A percentile compares a stretch with the other conserved stretches of the same genome.
Conservation (phyloP, 2,888 invertebrate species). For the Arenicola marina region DNA sequence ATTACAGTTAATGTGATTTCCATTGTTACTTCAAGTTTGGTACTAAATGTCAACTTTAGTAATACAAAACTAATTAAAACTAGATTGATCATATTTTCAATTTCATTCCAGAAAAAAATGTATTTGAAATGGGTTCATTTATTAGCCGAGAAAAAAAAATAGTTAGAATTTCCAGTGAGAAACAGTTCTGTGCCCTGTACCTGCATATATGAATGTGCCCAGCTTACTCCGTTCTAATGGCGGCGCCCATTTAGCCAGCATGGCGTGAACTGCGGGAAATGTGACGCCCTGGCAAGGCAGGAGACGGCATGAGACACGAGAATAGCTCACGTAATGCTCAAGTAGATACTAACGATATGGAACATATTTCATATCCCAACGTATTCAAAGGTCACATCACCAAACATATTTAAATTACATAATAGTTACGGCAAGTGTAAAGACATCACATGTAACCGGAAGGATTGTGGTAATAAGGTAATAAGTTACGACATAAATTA, state of each 20-base stretch:
- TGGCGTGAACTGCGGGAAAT: slow-evolving; percentile 57
- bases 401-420: too few relatives aligned
- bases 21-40: too few relatives aligned
- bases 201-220: slow-evolving; percentile 42
- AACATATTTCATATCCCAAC: background rate
- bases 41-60: too few relatives aligned
- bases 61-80: too few relatives aligned
- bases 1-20: too few relatives aligned
- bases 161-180: background rate
- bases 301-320: background rate
- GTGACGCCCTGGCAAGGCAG: slow-evolving; percentile 55
- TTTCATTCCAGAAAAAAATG: too few relatives aligned
- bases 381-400: too few relatives aligned
- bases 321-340: background rate
- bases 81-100: too few relatives aligned
- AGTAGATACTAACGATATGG: background rate
- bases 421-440: too few relatives aligned
- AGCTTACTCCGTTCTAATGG: slow-evolving; percentile 47
- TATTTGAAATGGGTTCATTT: background rate
- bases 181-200: slow-evolving; percentile 28
- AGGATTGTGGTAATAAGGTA: too few relatives aligned
- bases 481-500: too few relatives aligned
- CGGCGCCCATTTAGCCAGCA: slow-evolving; percentile 58
- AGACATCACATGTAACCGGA: too few relatives aligned
- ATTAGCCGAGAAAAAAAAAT: background rate